Percentiles rank a stretch among this genome's conserved stretches.
Conservation (phyloP, 2,797 vertebrate species). For the Sebastes wilsoni region DNA sequence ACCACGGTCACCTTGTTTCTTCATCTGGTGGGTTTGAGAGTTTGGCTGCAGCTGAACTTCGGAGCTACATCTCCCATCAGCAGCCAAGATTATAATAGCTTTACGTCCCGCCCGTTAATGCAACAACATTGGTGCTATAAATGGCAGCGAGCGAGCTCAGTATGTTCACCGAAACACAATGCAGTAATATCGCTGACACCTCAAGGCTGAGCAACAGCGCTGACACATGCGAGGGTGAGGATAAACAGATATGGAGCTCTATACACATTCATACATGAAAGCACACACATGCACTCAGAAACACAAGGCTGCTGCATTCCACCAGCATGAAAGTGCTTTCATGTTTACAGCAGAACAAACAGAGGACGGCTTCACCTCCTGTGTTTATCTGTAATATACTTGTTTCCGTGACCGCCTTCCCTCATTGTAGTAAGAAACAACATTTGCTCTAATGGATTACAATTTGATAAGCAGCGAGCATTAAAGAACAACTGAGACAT, state of each 20-base stretch:
- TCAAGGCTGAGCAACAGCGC: constrained; percentile 23
- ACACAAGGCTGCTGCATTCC: constrained; percentile 50
- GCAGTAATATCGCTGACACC: neutral
- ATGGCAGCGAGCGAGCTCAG: neutral
- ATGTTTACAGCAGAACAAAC: constrained; percentile 80
- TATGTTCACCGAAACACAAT: neutral
- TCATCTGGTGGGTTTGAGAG: constrained; percentile 12
- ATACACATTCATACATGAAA: constrained; percentile 54
- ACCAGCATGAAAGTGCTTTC: constrained; percentile 72
- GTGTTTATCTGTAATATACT: constrained; percentile 78
- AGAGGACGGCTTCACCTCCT: constrained; percentile 70
- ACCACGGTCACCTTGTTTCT: constrained; percentile 37
- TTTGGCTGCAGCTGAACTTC: constrained; percentile 23
- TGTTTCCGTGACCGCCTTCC: constrained; percentile 75
- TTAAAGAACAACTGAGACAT: constrained; percentile 33
- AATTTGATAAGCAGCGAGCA: constrained; percentile 41
- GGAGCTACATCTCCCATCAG: constrained; percentile 9
- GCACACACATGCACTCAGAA: constrained; percentile 42
- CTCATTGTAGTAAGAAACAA: constrained; percentile 61
- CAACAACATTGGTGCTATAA: constrained; percentile 12
- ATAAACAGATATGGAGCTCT: constrained; percentile 55
- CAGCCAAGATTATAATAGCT: constrained; percentile 1
- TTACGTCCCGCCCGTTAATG: neutral
- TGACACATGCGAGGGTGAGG: constrained; percentile 33
- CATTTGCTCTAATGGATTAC: constrained; percentile 57